These are phyloP conservation scores for Drosophila eohydei DNA, from an alignment of 2,888 invertebrate species.

Conservation along the genomic window DNA sequence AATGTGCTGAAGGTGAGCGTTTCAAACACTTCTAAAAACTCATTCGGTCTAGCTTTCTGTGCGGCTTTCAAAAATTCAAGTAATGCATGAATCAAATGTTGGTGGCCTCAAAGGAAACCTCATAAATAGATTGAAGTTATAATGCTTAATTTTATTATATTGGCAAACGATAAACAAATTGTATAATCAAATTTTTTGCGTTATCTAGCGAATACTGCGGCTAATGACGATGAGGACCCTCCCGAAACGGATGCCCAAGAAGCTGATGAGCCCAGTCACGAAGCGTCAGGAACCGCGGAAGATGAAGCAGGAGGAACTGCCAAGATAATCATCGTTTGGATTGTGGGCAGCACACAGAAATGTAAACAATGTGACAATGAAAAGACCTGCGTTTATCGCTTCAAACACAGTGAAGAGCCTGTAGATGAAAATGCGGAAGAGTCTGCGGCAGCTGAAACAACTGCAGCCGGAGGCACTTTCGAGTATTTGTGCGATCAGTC, in stretches of 20 bases:
- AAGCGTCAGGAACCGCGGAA: constrained; percentile 80
- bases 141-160: background rate
- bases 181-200: background rate
- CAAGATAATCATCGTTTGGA: constrained; percentile 83
- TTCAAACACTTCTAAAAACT: background rate
- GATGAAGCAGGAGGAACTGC: constrained; percentile 81
- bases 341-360: constrained; percentile 73
- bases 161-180: background rate
- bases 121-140: background rate
- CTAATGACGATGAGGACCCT: constrained; percentile 70
- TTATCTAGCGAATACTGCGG: constrained; percentile 49
- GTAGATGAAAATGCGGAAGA: constrained; percentile 22
- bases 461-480: constrained; percentile 53
- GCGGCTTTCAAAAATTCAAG: background rate
- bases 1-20: constrained; percentile 72
- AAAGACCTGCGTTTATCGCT: constrained; percentile 83
- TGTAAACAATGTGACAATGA: constrained; percentile 79
- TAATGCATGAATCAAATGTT: background rate
- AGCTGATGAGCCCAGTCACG: constrained; percentile 81
- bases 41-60: background rate
- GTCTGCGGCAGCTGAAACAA: constrained; percentile 1
- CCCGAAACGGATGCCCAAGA: constrained; percentile 62
- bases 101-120: background rate
- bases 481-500: constrained; percentile 86
- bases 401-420: constrained; percentile 83